Percentiles rank a stretch among this genome's conserved stretches.
phyloP scores from a whole-genome alignment of 2,797 vertebrate genomes.

The Galagoides demidoff region DNA sequence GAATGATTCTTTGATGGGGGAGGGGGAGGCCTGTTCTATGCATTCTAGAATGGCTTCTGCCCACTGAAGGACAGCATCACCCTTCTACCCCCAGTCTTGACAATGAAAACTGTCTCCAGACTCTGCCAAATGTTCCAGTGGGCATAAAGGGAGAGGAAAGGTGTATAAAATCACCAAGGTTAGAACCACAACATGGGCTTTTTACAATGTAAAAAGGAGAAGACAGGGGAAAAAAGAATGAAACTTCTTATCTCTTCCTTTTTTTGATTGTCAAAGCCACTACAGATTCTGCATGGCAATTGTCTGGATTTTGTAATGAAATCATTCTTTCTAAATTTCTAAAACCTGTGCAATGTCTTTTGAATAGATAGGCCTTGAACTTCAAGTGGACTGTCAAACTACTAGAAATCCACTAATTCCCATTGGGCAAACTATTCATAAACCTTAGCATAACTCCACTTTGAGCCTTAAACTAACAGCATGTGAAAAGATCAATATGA shows the following conservation, averaged over 20 bases:
- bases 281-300: background rate
- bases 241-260: background rate
- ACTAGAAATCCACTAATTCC: constrained; percentile 72
- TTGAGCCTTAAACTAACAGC: constrained; percentile 88
- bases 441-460: constrained; percentile 86
- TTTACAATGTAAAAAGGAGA: background rate
- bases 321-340: background rate
- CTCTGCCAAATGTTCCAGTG: background rate
- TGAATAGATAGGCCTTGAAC: constrained; percentile 60
- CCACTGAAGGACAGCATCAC: background rate
- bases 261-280: background rate
- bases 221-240: background rate
- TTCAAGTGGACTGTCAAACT: constrained; percentile 76
- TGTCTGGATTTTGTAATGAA: background rate
- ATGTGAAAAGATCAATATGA: constrained; percentile 90
- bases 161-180: background rate
- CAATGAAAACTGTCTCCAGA: background rate
- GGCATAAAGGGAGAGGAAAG: background rate
- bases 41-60: background rate
- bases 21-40: background rate
- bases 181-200: background rate
- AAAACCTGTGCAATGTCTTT: constrained; percentile 49
- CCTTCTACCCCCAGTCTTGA: background rate
- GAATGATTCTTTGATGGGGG: background rate
- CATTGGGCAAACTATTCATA: constrained; percentile 80